Evolutionary conservation across 1,140 invertebrate genomes (phyloP).

Genomic region (Zaprionus ornatus): DNA sequence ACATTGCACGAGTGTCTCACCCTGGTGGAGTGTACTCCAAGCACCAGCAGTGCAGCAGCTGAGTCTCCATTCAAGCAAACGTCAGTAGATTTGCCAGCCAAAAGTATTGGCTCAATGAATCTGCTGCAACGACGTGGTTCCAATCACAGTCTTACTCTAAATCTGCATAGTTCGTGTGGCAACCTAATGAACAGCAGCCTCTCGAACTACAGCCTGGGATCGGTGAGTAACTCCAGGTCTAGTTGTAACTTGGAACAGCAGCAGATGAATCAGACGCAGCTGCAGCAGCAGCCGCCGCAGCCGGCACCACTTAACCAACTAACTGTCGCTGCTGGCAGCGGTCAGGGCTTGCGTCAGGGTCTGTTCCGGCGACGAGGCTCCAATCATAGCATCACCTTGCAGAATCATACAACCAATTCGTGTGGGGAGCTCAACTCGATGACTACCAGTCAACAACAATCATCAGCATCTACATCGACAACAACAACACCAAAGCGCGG

Average conservation of each 20-base stretch:
- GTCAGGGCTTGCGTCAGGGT: slow-evolving; percentile 86
- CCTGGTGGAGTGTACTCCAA: slow-evolving; percentile 86
- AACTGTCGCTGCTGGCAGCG: slow-evolving; percentile 46
- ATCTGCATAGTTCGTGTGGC: slow-evolving; percentile 84
- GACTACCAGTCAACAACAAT: slow-evolving; percentile 27
- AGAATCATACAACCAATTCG: slow-evolving; percentile 69
- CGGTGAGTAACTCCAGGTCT: slow-evolving; percentile 73
- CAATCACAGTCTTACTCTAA: slow-evolving; percentile 92
- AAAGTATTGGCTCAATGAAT: slow-evolving; percentile 84
- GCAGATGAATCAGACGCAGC: slow-evolving; percentile 28
- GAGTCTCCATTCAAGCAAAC: slow-evolving; percentile 77
- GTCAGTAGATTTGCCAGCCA: slow-evolving; percentile 68
- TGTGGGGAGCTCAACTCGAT: slow-evolving; percentile 85
- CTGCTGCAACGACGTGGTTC: slow-evolving; percentile 93
- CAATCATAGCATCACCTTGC: slow-evolving; percentile 92
- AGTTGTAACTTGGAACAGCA: slow-evolving; percentile 71
- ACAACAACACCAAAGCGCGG: slow-evolving; percentile 86
- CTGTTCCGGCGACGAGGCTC: slow-evolving; percentile 91
- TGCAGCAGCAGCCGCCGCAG: slow-evolving; percentile 19
- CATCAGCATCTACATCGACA: slow-evolving; percentile 27
- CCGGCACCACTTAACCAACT: slow-evolving; percentile 33
- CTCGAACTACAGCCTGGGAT: slow-evolving; percentile 75
- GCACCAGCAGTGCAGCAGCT: not conserved
- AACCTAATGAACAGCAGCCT: slow-evolving; percentile 76
- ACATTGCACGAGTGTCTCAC: slow-evolving; percentile 88